Evolutionary conservation across 2,888 invertebrate species (phyloP), one percentile per base, ranked within the genome.

Genomic region (Dendrolimus houi): DNA sequence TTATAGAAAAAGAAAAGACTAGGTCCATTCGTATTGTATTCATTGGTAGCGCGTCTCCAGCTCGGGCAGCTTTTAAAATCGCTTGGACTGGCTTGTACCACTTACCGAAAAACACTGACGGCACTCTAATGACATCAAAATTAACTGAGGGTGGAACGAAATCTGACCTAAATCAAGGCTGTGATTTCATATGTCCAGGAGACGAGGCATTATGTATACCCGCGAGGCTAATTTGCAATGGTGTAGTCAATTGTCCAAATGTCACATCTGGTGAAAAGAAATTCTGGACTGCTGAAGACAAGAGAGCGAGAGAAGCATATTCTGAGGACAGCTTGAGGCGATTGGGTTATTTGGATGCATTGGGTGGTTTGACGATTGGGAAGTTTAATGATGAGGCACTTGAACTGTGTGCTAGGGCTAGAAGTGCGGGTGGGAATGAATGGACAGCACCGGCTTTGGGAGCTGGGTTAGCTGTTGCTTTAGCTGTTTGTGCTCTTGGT

Each of bases 41-140:
- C 61, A 94, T 94, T 0, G 93, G 93, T 1, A 95, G 95, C 53
- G 93, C 95, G 0, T 95, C 95, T 63, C 96, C 97, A 0, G 96
- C 96, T 0, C 91, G 95, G 60, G 96, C 96, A 9, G 94, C 96
- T 10, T 97, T 97, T 75, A 96, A 96, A 75, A 94, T 97, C 52
- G 96, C 95, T 12, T 97, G 97, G 97, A 97, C 97, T 2, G 97
- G 97, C 68, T 91, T 97, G 53, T 96, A 94, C 74, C 97, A 97
- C 79, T 86, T 97, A 67, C 97, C 97, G 0, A 93, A 96, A 65
- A 96, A 96, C 80, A 93, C 94, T 17, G 96, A 96, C 66, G 97
- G 96, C 0, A 94, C 94, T 40, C 79, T 95, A 52, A 95, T 95
- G 91, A 95, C 95, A 0, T 95, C 96, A 47, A 93, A 94, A 62